Evolutionary conservation across 2,888 invertebrate genomes (phyloP).

Genomic region (Cephus pygmeus): DNA sequence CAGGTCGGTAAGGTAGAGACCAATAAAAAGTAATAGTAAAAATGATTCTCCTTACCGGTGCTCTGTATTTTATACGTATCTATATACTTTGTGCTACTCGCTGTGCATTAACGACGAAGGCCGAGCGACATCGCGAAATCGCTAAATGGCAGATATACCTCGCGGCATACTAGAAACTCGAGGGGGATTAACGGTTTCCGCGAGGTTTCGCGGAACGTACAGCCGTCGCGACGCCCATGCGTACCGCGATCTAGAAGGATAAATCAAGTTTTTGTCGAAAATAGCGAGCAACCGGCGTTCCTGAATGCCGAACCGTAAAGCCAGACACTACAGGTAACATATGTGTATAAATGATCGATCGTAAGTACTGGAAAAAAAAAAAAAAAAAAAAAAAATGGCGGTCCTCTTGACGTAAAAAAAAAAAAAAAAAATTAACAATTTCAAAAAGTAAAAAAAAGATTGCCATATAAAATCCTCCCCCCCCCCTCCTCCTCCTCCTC

Average conservation of each 20-base stretch:
- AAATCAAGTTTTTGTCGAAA: slow-evolving; percentile 8
- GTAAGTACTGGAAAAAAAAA: background rate
- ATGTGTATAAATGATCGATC: background rate
- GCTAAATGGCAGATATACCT: background rate
- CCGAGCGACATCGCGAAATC: slow-evolving; percentile 1
- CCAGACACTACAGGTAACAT: background rate
- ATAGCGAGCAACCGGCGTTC: background rate
- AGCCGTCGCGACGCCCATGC: background rate
- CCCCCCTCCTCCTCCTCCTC: too few species aligned
- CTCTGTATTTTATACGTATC: background rate
- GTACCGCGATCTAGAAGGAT: background rate
- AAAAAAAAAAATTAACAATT: background rate
- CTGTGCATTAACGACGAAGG: background rate
- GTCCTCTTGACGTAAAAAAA: background rate
- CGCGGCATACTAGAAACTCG: background rate
- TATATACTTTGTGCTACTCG: background rate
- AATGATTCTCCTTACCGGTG: too few species aligned
- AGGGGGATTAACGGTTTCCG: background rate
- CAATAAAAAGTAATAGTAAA: too few species aligned
- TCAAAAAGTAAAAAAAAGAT: background rate
- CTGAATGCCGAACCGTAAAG: background rate
- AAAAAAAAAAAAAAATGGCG: too few species aligned
- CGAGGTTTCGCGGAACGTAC: slow-evolving; percentile 1
- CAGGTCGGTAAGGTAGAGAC: too few species aligned
- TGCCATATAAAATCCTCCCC: background rate